These are phyloP conservation scores for Anas platyrhynchos DNA, from an alignment of 2,113 vertebrate genomes.

Conservation along the genomic window DNA sequence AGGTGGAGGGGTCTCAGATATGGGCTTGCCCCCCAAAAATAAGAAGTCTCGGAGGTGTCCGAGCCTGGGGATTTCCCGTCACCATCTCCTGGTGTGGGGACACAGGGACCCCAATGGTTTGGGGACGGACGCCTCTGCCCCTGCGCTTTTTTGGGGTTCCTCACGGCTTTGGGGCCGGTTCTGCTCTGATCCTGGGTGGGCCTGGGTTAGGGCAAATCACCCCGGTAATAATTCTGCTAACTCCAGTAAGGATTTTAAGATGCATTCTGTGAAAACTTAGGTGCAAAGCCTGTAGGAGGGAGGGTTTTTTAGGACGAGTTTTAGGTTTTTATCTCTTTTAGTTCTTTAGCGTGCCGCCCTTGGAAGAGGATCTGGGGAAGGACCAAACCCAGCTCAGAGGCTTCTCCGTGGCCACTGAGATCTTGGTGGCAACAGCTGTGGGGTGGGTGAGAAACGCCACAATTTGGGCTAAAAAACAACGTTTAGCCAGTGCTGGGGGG, in stretches of 20 bases:
- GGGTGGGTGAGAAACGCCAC: not conserved
- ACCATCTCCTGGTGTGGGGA: not conserved
- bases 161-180: not conserved
- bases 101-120: no score
- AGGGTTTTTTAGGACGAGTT: not conserved
- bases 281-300: accelerated
- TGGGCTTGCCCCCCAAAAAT: no score
- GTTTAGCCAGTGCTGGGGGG: accelerated
- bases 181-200: not conserved
- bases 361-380: not conserved
- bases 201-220: not conserved
- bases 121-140: not conserved
- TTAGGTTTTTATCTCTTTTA: not conserved
- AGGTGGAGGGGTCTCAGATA: no score
- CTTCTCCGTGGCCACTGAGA: no score
- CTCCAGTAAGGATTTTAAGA: not conserved
- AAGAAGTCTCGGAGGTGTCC: no score
- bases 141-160: not conserved
- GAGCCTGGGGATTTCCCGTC: no score
- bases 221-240: not conserved
- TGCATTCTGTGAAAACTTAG: not conserved
- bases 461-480: not conserved
- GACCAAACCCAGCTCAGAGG: no score
- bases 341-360: accelerated
- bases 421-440: accelerated